A percentile compares a stretch with the other conserved stretches of the same genome.
Evolutionary conservation across 1,140 invertebrate genomes (phyloP).

Genomic region (Lithobius niger): DNA sequence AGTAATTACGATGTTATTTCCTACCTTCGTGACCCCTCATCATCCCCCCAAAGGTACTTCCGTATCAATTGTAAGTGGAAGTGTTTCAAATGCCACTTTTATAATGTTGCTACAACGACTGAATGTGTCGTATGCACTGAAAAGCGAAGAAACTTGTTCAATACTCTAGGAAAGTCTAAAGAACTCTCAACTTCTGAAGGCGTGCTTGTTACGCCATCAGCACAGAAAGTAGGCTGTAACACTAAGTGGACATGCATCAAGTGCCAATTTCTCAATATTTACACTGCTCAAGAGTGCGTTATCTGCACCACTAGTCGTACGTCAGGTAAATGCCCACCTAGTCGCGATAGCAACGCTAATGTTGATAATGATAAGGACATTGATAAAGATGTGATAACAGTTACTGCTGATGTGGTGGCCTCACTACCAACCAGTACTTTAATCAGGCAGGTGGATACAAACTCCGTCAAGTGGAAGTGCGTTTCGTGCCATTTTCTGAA

Average conservation of each 20-base stretch:
- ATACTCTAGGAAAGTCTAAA: conserved; percentile 9
- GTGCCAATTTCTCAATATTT: conserved; percentile 25
- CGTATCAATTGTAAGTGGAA: conserved; percentile 13
- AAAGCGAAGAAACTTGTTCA: neutral
- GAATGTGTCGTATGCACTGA: conserved; percentile 20
- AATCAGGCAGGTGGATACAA: neutral
- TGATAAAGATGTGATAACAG: neutral
- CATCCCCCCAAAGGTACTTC: neutral
- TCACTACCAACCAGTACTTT: neutral
- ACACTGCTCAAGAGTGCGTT: conserved; percentile 14
- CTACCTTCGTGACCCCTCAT: neutral
- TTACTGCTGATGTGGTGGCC: neutral
- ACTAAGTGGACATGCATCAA: conserved; percentile 24
- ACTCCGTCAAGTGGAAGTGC: conserved; percentile 12
- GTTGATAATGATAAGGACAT: neutral
- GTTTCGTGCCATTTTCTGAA: conserved; percentile 10
- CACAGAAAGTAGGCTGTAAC: neutral
- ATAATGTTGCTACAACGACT: conserved; percentile 18
- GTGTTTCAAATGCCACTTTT: conserved; percentile 15
- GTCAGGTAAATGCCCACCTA: no score
- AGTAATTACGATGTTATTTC: conserved; percentile 3
- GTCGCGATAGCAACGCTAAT: neutral
- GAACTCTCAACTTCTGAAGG: conserved; percentile 8
- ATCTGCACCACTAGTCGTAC: conserved; percentile 10
- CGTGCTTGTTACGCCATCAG: neutral